Base-by-base conservation (phyloP, 2,797 vertebrate species). In the Molossus alvarezi region DNA sequence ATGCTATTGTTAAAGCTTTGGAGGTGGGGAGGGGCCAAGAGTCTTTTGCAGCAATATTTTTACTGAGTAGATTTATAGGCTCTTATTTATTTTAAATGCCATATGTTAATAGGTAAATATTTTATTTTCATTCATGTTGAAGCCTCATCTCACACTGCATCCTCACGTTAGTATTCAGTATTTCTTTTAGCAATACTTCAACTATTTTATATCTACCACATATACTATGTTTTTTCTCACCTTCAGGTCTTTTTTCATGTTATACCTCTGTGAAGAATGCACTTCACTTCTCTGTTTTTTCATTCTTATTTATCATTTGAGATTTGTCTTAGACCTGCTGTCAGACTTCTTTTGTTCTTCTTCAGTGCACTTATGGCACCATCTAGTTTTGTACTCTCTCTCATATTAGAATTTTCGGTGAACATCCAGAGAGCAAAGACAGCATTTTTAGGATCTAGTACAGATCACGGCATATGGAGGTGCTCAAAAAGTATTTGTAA, bases 241-340 rank as follows among this genome's bases (percentile, higher is more conserved):
- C 25, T 83, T 11, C 7, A 55, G n/a, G 12, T 18, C 33, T 77
- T 75, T 89, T 41, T 20, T 88, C 18, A 85, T 76, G 45, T 60
- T 92, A 1, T 86, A 73, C 29, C 41, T 88, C 75, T 23, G 1
- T 91, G 29, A 45, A 92, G 41, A 94, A 77, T 81, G 62, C 6
- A 64, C 23, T 81, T 91, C 15, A 65, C 71, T 71, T 86, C 29
- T n/a, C 37, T 73, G 6, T 85, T 97, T 13, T 57, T 75, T 87
- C 37, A n/a, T 81, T 89, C n/a, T 88, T 86, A 29, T 15, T 94
- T 95, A 48, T 77, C 27, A 65, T 72, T 91, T 92, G 79, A 85
- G 48, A 85, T 85, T 95, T 92, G 60, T 3, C 37, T 80, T 92
- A 62, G 21, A 81, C 17, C 80, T 51, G 27, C 71, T 94, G 6